Percentiles rank a stretch among this genome's conserved stretches.
phyloP scores from a whole-genome alignment of 2,888 invertebrate species.

The Papilio protenor region DNA sequence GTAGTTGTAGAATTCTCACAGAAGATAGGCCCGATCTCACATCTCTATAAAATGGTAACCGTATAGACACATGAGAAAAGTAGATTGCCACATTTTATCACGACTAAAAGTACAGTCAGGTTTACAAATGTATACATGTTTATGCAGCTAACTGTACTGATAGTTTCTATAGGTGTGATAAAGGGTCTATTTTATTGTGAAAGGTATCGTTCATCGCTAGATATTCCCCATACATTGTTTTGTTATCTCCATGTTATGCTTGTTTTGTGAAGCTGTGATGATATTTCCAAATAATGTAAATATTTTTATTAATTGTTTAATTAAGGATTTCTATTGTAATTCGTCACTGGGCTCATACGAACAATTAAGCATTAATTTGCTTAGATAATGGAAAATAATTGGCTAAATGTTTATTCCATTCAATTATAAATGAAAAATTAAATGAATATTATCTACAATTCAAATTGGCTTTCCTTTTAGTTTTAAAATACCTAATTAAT shows the following conservation, averaged over 20 bases:
- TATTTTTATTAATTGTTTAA: constrained; percentile 77
- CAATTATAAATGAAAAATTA: constrained; percentile 81
- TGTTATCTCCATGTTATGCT: constrained; percentile 80
- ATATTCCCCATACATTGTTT: constrained; percentile 69
- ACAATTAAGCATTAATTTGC: constrained; percentile 76
- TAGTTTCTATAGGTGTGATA: not conserved
- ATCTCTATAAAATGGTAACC: not conserved
- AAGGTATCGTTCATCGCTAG: constrained; percentile 50
- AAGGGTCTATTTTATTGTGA: not conserved
- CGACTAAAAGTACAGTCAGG: not conserved
- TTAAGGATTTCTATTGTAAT: constrained; percentile 74
- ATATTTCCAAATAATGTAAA: constrained; percentile 83
- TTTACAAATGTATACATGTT: not conserved
- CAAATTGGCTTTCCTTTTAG: constrained; percentile 59
- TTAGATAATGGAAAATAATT: constrained; percentile 74
- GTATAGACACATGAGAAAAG: not conserved
- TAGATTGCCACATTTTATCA: not conserved
- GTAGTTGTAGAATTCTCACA: constrained; percentile 63
- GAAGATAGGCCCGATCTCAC: not conserved
- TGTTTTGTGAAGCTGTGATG: constrained; percentile 84
- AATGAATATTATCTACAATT: constrained; percentile 74
- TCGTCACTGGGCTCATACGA: constrained; percentile 80
- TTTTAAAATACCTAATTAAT: constrained; percentile 44
- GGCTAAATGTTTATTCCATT: constrained; percentile 84
- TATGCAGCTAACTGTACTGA: not conserved